Evolutionary conservation across 2,113 vertebrate species (phyloP).

Genomic region (Gallinago paraguaiae): DNA sequence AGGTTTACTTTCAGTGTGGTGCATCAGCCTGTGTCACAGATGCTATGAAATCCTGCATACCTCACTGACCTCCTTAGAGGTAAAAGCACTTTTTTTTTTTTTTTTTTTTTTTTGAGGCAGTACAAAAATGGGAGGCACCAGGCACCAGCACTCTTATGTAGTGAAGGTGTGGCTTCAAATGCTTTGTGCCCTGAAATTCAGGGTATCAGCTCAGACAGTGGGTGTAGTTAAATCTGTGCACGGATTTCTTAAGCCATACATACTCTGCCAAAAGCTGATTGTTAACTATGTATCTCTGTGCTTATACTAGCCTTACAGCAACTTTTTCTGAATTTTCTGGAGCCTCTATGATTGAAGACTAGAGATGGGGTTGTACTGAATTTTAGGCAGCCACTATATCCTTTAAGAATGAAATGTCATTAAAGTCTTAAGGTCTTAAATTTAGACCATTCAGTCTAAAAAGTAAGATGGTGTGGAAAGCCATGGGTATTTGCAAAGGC

Average conservation of each 20-base stretch:
- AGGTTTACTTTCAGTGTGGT: slow-evolving; percentile 70
- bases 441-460: neutral
- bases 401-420: neutral
- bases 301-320: neutral
- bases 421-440: neutral
- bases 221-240: neutral
- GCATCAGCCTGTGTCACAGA: slow-evolving; percentile 35
- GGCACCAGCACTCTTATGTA: neutral
- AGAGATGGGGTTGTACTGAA: neutral
- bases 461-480: neutral
- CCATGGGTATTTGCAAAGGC: neutral
- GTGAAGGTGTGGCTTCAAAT: neutral
- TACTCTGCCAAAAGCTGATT: neutral
- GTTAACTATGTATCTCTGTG: neutral
- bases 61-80: slow-evolving; percentile 25
- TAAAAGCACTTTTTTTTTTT: neutral
- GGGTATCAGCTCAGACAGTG: neutral
- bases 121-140: neutral
- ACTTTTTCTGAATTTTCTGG: neutral
- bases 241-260: neutral
- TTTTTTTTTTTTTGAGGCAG: neutral
- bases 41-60: neutral
- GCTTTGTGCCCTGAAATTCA: neutral
- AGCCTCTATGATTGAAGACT: neutral
- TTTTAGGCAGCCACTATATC: neutral